Base-by-base conservation (phyloP, 2,888 invertebrate species). In the Germaria angustata region DNA sequence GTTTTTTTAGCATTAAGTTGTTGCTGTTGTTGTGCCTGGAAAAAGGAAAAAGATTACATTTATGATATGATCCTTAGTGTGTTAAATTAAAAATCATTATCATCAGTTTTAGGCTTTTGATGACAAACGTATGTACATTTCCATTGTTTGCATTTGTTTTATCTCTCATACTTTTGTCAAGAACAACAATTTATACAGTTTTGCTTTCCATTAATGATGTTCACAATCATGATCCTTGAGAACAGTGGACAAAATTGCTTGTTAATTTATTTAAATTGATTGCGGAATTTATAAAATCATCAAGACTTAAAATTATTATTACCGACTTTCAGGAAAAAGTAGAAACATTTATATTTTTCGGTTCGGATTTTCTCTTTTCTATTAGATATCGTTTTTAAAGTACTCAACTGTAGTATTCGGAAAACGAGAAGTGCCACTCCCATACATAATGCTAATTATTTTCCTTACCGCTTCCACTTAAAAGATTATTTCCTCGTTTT, bases 1-100 rank as follows among this genome's bases (percentile, higher is more conserved):
- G 8, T 22, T 5, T 17, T 3, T 20, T 6, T 57, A 4, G 15
- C 15, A 24, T 13, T 53, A 13, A 22, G 57, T 15, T 55, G 32
- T 8, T 32, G 9, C 32, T 0, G 32, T 20, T 51, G 5, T 28
- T 32, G 22, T 53, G 17, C 36, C 15, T 34, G 34, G 4, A 53
- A 34, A n/a, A 28, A 20, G 20, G 13, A 46, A 68, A 46, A 39
- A 63, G 61, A 72, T 73, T 73, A 61, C 61, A 72, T 78, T 59
- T 77, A 61, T 63, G 77, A 81, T 81, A 66, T 68, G 61, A 46
- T 68, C 24, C n/a, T 24, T 11, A 36, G 36, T 78, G 59, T 57
- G 51, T 53, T 69, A 69, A 77, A 77, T 77, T 78, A 69, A 79
- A 72, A 79, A 57, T 59, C 65, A 73, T 66, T 73, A 66, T 80